phyloP scores from a whole-genome alignment of 2,888 invertebrate species.

The Sinodicranocentrus sp. region DNA sequence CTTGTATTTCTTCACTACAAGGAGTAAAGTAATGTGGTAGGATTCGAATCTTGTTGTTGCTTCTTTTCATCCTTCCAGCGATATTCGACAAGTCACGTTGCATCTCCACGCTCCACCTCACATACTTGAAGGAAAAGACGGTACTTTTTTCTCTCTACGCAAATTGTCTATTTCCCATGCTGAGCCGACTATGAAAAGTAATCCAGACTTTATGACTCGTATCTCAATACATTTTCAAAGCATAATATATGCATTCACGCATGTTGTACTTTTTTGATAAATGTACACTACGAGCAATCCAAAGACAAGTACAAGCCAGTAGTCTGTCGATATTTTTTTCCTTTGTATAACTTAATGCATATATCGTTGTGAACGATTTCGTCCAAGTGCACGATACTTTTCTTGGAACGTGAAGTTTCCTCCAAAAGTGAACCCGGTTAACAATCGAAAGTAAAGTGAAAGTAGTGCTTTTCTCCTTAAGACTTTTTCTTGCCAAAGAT shows the following conservation, averaged over 20 bases:
- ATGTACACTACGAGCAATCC: conserved; percentile 9
- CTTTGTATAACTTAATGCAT: too few species aligned
- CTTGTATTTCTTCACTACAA: conserved; percentile 22
- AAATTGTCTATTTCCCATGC: conserved; percentile 36
- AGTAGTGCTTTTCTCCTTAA: not conserved
- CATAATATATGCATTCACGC: conserved; percentile 17
- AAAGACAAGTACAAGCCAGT: not conserved
- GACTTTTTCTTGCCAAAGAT: conserved; percentile 19
- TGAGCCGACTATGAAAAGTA: conserved; percentile 51
- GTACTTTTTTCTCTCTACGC: conserved; percentile 11
- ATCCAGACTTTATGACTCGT: conserved; percentile 64
- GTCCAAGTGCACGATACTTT: not conserved
- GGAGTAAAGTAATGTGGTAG: too few species aligned
- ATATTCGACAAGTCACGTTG: conserved; percentile 36
- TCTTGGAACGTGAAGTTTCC: conserved; percentile 7
- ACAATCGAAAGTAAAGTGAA: conserved; percentile 25
- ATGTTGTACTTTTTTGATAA: not conserved
- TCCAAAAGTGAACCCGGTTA: not conserved
- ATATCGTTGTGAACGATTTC: too few species aligned
- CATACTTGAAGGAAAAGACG: not conserved
- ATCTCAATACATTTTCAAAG: conserved; percentile 43
- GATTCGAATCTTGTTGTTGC: not conserved
- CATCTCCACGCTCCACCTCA: conserved; percentile 4
- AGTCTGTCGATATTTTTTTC: too few species aligned
- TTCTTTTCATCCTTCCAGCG: not conserved